Evolutionary conservation across 2,888 invertebrate genomes (phyloP).

Genomic region (Drosophila subsilvestris): DNA sequence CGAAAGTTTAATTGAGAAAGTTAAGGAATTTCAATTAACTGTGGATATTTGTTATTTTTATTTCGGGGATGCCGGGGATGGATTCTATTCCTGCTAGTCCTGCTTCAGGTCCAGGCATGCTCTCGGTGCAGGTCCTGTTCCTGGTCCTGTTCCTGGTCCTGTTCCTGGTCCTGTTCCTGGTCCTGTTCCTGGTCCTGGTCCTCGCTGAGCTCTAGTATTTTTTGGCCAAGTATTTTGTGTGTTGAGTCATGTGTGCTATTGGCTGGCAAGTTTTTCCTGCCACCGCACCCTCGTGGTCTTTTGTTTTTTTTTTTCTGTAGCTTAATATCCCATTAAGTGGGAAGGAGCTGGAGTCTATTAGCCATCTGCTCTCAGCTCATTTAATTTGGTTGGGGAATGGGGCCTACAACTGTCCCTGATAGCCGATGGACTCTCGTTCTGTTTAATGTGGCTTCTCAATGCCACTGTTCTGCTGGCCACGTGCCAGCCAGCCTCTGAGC

Average conservation of each 20-base stretch:
- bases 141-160: constrained; percentile 5
- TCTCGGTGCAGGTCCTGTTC: constrained; percentile 1
- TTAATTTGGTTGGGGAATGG: constrained; percentile 37
- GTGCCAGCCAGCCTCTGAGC: constrained; percentile 31
- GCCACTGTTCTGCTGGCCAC: constrained; percentile 20
- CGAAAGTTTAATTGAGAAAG: constrained; percentile 84
- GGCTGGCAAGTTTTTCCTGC: constrained; percentile 57
- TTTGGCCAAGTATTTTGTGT: constrained; percentile 61
- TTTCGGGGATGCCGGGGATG: constrained; percentile 55
- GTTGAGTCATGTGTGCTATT: constrained; percentile 75
- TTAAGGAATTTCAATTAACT: constrained; percentile 84
- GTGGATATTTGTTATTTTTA: constrained; percentile 82
- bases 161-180: not conserved
- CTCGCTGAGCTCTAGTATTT: constrained; percentile 30
- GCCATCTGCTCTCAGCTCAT: constrained; percentile 55
- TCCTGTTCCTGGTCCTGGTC: constrained; percentile 8
- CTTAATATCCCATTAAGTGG: constrained; percentile 68
- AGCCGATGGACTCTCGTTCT: not conserved
- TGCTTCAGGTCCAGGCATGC: not conserved
- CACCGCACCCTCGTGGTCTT: constrained; percentile 27
- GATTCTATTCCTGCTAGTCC: constrained; percentile 14
- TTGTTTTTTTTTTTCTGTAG: constrained; percentile 29
- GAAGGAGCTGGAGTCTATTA: constrained; percentile 64
- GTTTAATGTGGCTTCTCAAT: constrained; percentile 16
- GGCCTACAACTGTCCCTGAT: not conserved